Conservation (phyloP, 2,113 vertebrate species). For the Asarcornis scutulata region DNA sequence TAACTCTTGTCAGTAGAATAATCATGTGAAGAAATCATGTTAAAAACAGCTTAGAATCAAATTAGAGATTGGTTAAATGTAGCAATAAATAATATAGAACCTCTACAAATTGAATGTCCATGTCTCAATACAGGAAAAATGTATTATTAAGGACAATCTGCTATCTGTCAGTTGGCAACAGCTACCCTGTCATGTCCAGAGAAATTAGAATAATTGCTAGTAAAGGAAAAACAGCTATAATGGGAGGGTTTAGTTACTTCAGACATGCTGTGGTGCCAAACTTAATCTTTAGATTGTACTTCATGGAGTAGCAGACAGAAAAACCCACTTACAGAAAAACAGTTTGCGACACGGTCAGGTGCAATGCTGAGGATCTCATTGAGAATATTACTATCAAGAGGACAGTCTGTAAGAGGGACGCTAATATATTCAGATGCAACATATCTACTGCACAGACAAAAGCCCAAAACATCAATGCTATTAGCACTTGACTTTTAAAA, state of each 20-base stretch:
- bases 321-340: not conserved
- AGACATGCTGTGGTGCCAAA: not conserved
- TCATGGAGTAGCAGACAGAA: not conserved
- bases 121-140: not conserved
- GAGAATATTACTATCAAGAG: not conserved
- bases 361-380: not conserved
- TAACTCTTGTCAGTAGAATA: not conserved
- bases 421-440: not conserved
- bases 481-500: not conserved
- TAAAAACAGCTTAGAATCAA: not conserved
- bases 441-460: not conserved
- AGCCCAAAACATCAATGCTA: not conserved
- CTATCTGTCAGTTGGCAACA: not conserved
- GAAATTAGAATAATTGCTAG: not conserved
- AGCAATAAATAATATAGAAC: not conserved
- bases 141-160: not conserved
- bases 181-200: not conserved
- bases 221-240: not conserved
- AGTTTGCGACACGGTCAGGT: not conserved
- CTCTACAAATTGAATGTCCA: accelerated
- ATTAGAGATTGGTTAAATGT: not conserved
- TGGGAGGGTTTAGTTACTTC: not conserved
- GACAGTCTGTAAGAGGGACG: not conserved
- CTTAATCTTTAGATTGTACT: not conserved
- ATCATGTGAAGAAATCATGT: accelerated